Evolutionary conservation across 1,140 invertebrate species (phyloP).

Genomic region (Amyelois transitella): DNA sequence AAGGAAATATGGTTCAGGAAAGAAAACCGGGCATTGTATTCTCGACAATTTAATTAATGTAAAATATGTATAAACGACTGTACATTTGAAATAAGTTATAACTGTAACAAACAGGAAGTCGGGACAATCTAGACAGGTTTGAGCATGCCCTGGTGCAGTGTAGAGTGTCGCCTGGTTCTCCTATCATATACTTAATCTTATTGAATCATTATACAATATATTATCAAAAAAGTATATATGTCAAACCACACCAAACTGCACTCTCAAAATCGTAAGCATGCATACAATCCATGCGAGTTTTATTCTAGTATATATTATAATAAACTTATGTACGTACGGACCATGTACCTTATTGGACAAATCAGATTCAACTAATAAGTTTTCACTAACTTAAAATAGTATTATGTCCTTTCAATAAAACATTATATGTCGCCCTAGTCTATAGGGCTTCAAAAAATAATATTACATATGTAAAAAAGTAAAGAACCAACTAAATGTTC

Average conservation of each 20-base stretch:
- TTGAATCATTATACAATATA: conserved; percentile 10
- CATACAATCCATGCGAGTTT: conserved; percentile 52
- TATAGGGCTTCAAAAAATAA: neutral
- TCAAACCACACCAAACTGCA: conserved; percentile 45
- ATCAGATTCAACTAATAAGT: conserved; percentile 22
- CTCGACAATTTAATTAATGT: conserved; percentile 48
- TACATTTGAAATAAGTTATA: conserved; percentile 44
- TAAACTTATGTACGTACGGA: conserved; percentile 43
- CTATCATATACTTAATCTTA: conserved; percentile 6
- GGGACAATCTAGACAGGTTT: conserved; percentile 39
- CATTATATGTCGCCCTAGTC: conserved; percentile 1
- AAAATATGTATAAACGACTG: conserved; percentile 49
- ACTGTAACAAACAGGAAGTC: conserved; percentile 24
- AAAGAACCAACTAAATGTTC: conserved; percentile 11
- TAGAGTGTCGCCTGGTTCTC: conserved; percentile 28
- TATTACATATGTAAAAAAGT: neutral
- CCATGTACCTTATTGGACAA: conserved; percentile 38
- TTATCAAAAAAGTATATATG: conserved; percentile 19
- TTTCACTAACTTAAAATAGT: conserved; percentile 36
- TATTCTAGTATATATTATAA: conserved; percentile 20
- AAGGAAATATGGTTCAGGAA: neutral
- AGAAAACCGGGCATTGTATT: conserved; percentile 17
- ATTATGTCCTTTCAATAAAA: conserved; percentile 44
- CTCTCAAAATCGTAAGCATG: conserved; percentile 54
- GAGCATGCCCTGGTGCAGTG: conserved; percentile 66